Percentiles rank a stretch among this genome's conserved stretches.
These are phyloP conservation scores for Bombus waltoni DNA, from an alignment of 1,140 invertebrate genomes.

Conservation along the genomic window DNA sequence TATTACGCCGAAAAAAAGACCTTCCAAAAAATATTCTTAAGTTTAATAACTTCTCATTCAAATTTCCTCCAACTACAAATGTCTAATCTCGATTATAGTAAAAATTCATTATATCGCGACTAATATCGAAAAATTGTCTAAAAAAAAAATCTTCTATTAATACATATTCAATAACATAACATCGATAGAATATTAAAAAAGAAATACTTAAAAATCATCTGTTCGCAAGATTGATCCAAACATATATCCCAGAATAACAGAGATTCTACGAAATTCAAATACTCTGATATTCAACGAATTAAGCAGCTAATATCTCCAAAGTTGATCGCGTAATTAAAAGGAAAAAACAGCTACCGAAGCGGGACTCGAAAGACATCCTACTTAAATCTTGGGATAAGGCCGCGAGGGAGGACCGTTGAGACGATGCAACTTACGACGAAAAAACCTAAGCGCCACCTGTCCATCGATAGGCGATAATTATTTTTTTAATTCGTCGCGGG, in stretches of 20 bases:
- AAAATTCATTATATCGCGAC: not conserved
- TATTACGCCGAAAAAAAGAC: too few relatives aligned
- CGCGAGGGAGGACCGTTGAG: too few relatives aligned
- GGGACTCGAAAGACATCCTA: not conserved
- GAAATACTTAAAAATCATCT: not conserved
- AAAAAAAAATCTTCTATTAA: not conserved
- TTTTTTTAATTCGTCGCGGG: conserved; percentile 27
- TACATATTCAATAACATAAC: not conserved
- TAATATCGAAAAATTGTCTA: not conserved
- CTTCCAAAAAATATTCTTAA: too few relatives aligned
- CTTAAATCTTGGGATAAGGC: not conserved
- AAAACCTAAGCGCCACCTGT: conserved; percentile 36
- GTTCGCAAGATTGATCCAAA: not conserved
- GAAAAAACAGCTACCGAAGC: not conserved
- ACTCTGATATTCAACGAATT: not conserved
- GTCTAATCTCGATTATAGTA: not conserved
- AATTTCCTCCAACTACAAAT: too few relatives aligned
- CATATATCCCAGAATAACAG: not conserved
- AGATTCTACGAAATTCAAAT: too few relatives aligned
- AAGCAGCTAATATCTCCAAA: not conserved
- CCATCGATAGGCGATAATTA: conserved; percentile 36
- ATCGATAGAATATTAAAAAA: not conserved
- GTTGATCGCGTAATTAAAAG: not conserved
- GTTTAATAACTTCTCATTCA: too few relatives aligned
- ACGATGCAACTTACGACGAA: not conserved